Evolutionary conservation across 2,797 vertebrate genomes (phyloP).

Genomic region (Coilia nasus): DNA sequence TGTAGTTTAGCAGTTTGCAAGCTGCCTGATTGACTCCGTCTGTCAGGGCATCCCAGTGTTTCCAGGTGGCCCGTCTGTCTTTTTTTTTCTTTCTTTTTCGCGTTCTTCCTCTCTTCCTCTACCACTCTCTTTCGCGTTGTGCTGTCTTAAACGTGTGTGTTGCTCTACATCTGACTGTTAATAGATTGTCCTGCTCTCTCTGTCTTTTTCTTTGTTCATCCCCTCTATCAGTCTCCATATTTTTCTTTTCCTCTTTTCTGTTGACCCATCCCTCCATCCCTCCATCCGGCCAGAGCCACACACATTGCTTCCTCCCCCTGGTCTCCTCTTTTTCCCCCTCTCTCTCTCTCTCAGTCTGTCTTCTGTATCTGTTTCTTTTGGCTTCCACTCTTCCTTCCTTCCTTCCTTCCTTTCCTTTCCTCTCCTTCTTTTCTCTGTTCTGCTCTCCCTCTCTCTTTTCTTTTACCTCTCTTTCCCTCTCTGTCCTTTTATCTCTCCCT

Average conservation of each 20-base stretch:
- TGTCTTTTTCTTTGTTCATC: conserved; percentile 27
- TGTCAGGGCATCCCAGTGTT: conserved; percentile 12
- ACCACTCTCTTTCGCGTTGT: not conserved
- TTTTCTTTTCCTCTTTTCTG: not conserved
- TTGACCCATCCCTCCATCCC: not conserved
- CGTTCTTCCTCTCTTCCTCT: conserved; percentile 26
- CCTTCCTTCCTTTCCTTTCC: conserved; percentile 33
- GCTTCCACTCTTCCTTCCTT: conserved; percentile 48
- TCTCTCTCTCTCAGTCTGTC: conserved; percentile 25
- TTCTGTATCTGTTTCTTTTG: conserved; percentile 31
- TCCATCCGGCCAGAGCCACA: not conserved
- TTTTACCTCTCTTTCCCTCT: conserved; percentile 46
- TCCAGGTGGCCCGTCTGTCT: conserved; percentile 4
- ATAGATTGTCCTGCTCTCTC: conserved; percentile 33
- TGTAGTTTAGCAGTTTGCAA: not conserved
- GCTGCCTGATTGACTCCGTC: conserved; percentile 14
- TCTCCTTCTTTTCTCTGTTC: not conserved
- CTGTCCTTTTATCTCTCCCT: conserved; percentile 52
- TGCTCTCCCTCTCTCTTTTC: conserved; percentile 35
- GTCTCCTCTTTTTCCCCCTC: not conserved
- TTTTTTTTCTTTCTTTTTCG: conserved; percentile 20
- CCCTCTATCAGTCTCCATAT: conserved; percentile 10
- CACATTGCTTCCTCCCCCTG: conserved; percentile 4
- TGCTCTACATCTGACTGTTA: conserved; percentile 15
- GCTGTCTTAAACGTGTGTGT: not conserved